These are phyloP conservation scores for Venustaconcha ellipsiformis DNA, from an alignment of 1,140 invertebrate genomes.

Conservation along the genomic window DNA sequence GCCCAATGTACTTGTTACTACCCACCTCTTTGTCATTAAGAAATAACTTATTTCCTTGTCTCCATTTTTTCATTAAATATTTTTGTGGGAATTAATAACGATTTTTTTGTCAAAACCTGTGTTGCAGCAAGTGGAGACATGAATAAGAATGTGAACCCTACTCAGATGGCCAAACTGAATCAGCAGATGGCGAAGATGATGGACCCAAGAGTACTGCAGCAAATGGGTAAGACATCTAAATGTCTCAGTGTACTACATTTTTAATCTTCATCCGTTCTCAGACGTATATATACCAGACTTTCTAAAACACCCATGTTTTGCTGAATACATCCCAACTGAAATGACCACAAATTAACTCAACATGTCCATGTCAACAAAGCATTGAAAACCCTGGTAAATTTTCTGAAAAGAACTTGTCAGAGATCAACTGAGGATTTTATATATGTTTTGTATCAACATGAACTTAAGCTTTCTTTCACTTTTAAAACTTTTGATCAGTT, in stretches of 20 bases:
- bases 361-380: neutral
- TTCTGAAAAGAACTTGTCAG: neutral
- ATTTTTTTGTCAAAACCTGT: no score
- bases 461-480: neutral
- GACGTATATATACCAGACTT: neutral
- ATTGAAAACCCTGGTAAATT: neutral
- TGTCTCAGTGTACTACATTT: neutral
- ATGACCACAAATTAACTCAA: no score
- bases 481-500: constrained; percentile 14
- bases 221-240: constrained; percentile 80
- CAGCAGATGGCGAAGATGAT: constrained; percentile 99
- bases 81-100: no score
- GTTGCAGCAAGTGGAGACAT: constrained; percentile 87
- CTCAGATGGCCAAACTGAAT: constrained; percentile 98
- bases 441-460: neutral
- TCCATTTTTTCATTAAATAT: no score
- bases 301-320: neutral
- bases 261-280: neutral
- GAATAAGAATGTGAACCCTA: constrained; percentile 98
- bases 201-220: constrained; percentile 96
- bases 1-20: no score
- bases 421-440: neutral
- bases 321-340: neutral
- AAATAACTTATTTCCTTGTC: no score
- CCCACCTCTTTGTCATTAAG: no score